phyloP scores from a whole-genome alignment of 2,888 invertebrate species.

The Monoplex corrugatus region DNA sequence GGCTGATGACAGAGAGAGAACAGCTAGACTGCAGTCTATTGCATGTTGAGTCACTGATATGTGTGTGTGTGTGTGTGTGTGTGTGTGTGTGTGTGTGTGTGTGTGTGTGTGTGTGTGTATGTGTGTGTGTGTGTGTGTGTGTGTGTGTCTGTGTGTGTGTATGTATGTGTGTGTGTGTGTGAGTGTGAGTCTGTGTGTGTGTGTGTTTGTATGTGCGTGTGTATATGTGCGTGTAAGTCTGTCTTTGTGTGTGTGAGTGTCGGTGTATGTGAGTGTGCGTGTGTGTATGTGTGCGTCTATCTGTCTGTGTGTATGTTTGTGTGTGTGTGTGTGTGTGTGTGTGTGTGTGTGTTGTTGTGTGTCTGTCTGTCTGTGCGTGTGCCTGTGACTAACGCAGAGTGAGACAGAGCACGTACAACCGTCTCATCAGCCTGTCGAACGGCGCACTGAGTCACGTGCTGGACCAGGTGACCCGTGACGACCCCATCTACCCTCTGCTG shows the following conservation, averaged over 20 bases:
- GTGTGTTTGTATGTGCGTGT: background rate
- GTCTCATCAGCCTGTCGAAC: too few species aligned
- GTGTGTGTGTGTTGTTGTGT: background rate
- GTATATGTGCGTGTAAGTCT: background rate
- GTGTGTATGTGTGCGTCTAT: background rate
- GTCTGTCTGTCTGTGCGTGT: background rate
- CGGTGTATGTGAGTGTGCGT: background rate
- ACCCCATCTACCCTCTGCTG: too few species aligned
- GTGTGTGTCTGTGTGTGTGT: background rate
- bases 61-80: conserved; percentile 2
- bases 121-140: background rate
- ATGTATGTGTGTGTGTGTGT: background rate
- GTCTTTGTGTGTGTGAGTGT: background rate
- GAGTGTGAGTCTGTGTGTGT: background rate
- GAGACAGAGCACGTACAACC: too few species aligned
- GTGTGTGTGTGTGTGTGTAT: background rate
- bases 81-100: background rate
- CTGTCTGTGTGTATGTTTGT: background rate
- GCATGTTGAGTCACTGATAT: too few species aligned
- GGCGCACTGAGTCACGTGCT: too few species aligned
- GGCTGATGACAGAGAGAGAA: too few species aligned
- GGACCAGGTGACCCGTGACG: too few species aligned
- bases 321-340: background rate
- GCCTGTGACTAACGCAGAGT: too few species aligned
- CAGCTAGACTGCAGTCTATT: too few species aligned